Evolutionary conservation across 2,888 invertebrate species (phyloP).

Genomic region (Hirtodrosophila duncani): DNA sequence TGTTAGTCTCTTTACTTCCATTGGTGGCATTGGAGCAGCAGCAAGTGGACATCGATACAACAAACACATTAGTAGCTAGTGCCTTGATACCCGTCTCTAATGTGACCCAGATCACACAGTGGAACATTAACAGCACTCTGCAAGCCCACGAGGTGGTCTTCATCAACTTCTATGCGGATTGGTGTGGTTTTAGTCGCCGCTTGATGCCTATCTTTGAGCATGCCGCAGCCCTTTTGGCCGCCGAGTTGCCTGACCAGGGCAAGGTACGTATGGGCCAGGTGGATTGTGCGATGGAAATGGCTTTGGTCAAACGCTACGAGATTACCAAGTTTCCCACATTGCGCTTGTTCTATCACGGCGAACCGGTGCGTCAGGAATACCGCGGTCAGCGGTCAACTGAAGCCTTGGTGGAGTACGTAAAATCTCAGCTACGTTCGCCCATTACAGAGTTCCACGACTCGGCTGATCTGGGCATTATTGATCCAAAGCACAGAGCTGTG

Average conservation of each 20-base stretch:
- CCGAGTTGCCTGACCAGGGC: slow-evolving; percentile 4
- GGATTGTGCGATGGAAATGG: slow-evolving; percentile 30
- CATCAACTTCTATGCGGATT: slow-evolving; percentile 55
- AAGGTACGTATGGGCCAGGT: slow-evolving; percentile 38
- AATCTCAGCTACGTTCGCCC: slow-evolving; percentile 15
- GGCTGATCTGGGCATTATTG: slow-evolving; percentile 17
- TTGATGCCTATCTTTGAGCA: slow-evolving; percentile 40
- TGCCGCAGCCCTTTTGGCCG: slow-evolving; percentile 23
- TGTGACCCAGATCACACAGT: slow-evolving; percentile 26
- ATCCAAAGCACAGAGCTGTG: slow-evolving; percentile 26
- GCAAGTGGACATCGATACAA: no score
- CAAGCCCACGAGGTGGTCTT: slow-evolving; percentile 40
- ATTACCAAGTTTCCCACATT: slow-evolving; percentile 48
- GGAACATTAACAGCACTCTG: slow-evolving; percentile 34
- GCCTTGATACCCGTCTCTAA: not conserved
- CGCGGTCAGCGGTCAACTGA: slow-evolving; percentile 45
- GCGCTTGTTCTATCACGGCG: slow-evolving; percentile 31
- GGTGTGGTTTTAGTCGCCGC: slow-evolving; percentile 44
- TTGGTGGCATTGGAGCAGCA: not conserved
- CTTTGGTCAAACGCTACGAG: slow-evolving; percentile 16
- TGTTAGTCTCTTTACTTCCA: not conserved
- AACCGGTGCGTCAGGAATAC: slow-evolving; percentile 40
- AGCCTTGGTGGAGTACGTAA: slow-evolving; percentile 40
- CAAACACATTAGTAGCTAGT: not conserved
- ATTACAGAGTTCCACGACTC: slow-evolving; percentile 11